Conservation (phyloP, 2,888 invertebrate genomes). For the Subacronicta megacephala region DNA sequence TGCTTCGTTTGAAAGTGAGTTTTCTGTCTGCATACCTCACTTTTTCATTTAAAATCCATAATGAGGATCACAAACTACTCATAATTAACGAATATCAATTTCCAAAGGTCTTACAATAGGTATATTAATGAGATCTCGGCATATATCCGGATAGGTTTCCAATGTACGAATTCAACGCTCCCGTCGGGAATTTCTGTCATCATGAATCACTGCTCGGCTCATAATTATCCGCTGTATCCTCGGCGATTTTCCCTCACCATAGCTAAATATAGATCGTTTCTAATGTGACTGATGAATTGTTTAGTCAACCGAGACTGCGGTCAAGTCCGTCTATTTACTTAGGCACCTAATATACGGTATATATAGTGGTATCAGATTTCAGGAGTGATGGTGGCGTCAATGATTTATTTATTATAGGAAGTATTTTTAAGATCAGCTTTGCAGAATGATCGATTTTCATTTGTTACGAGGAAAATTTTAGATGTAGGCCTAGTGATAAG, state of each 20-base stretch:
- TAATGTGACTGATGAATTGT: conserved; percentile 56
- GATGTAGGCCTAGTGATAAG: too few relatives aligned
- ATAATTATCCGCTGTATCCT: conserved; percentile 61
- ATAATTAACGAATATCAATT: not conserved
- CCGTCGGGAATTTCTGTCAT: conserved; percentile 62
- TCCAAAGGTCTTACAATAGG: not conserved
- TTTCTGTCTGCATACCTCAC: too few relatives aligned
- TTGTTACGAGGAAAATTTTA: too few relatives aligned
- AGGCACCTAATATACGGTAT: conserved; percentile 10
- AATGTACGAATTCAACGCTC: conserved; percentile 60
- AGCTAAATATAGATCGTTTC: conserved; percentile 44
- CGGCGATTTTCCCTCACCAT: conserved; percentile 47
- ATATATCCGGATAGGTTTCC: conserved; percentile 34
- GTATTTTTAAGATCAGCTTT: too few relatives aligned
- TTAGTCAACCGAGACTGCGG: conserved; percentile 31
- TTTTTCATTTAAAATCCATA: too few relatives aligned
- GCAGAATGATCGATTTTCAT: too few relatives aligned
- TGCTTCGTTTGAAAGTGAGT: too few relatives aligned
- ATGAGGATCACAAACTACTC: not conserved
- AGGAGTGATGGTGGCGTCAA: conserved; percentile 10
- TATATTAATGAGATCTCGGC: conserved; percentile 9
- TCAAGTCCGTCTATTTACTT: conserved; percentile 18
- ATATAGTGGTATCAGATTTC: conserved; percentile 22
- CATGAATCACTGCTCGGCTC: conserved; percentile 66
- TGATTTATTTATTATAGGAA: not conserved